A percentile compares a stretch with the other conserved stretches of the same genome.
These are phyloP conservation scores for Apamea sordens DNA, from an alignment of 2,888 invertebrate species.

Conservation along the genomic window DNA sequence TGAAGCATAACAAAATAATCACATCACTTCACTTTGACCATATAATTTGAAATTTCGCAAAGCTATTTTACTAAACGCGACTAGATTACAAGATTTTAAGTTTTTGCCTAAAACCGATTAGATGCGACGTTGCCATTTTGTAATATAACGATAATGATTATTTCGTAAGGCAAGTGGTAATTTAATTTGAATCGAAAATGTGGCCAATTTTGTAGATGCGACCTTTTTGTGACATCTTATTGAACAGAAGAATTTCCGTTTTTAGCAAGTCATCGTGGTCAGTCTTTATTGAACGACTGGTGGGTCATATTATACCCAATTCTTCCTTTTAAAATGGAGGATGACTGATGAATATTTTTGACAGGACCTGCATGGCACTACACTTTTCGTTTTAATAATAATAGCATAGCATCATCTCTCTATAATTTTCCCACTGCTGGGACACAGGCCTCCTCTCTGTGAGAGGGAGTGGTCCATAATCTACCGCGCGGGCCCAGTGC, in stretches of 20 bases:
- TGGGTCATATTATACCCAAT: neutral
- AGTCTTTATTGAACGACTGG: neutral
- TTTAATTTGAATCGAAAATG: slow-evolving; percentile 36
- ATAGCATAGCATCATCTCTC: too few relatives aligned
- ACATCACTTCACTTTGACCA: slow-evolving; percentile 37
- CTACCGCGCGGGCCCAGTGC: too few relatives aligned
- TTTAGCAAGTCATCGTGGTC: neutral
- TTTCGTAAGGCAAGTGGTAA: slow-evolving; percentile 28
- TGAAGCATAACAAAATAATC: slow-evolving; percentile 45
- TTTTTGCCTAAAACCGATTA: slow-evolving; percentile 53
- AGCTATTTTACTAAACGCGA: slow-evolving; percentile 13
- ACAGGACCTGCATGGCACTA: neutral
- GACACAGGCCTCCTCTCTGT: too few relatives aligned
- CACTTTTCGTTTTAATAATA: neutral
- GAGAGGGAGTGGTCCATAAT: too few relatives aligned
- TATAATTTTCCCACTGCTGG: too few relatives aligned
- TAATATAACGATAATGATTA: slow-evolving; percentile 30
- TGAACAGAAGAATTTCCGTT: neutral
- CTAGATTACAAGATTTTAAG: slow-evolving; percentile 50
- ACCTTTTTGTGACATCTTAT: neutral
- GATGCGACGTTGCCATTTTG: slow-evolving; percentile 33
- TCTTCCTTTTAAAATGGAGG: too few relatives aligned
- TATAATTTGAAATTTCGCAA: slow-evolving; percentile 58
- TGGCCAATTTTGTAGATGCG: slow-evolving; percentile 13
- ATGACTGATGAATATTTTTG: neutral